Conservation (phyloP, 2,113 vertebrate species). For the Pteropus alecto region DNA sequence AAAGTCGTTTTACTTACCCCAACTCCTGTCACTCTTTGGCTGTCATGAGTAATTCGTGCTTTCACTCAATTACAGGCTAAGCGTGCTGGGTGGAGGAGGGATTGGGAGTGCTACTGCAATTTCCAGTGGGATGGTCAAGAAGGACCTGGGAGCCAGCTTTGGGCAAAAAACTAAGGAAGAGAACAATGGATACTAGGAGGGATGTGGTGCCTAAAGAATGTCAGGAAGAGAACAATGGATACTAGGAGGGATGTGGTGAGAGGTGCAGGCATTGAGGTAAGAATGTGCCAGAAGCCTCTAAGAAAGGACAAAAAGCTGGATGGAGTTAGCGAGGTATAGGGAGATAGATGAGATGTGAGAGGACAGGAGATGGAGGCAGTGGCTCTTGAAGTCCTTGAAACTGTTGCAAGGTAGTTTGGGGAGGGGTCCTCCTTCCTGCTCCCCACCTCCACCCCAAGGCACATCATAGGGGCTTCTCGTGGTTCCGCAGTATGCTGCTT, state of each 20-base stretch:
- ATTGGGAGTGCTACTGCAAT: fast-evolving
- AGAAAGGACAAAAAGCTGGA: not conserved
- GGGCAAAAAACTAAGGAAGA: not conserved
- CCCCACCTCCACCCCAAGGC: not conserved
- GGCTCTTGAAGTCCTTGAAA: not conserved
- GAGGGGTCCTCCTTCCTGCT: not conserved
- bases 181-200: not conserved
- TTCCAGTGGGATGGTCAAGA: not conserved
- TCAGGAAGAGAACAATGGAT: not conserved
- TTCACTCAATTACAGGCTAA: not conserved
- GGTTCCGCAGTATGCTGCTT: not conserved
- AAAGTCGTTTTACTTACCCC: not conserved
- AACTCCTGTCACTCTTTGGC: not conserved
- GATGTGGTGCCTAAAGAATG: no score
- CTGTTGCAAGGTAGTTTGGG: not conserved
- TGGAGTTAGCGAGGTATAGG: not conserved
- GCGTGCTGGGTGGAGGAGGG: not conserved
- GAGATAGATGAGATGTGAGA: not conserved
- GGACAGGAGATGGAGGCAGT: not conserved
- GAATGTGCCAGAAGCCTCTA: not conserved
- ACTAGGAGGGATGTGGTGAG: not conserved
- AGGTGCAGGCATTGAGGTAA: not conserved
- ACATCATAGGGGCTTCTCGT: not conserved
- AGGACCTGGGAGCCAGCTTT: not conserved
- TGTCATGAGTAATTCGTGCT: not conserved